These are phyloP conservation scores for Drosophila longiperda DNA, from an alignment of 2,888 invertebrate genomes.

Conservation along the genomic window DNA sequence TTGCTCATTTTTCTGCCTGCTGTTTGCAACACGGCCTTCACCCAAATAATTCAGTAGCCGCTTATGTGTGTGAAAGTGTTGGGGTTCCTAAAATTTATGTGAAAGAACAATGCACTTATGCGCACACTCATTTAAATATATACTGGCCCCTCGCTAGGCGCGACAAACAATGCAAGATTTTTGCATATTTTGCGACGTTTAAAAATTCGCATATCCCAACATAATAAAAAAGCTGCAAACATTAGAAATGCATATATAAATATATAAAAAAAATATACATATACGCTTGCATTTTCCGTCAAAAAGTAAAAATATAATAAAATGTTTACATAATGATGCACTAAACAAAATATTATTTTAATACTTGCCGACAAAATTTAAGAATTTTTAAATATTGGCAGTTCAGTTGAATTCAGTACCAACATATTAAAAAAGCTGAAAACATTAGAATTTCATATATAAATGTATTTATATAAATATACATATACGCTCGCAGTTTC, in stretches of 20 bases:
- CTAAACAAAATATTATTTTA: slow-evolving; percentile 23
- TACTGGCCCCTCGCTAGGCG: slow-evolving; percentile 36
- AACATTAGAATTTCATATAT: slow-evolving; percentile 17
- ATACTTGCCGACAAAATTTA: background rate
- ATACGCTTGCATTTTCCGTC: slow-evolving; percentile 5
- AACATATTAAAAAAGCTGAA: slow-evolving; percentile 20
- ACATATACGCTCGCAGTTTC: slow-evolving; percentile 8
- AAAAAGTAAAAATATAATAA: slow-evolving; percentile 32
- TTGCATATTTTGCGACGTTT: slow-evolving; percentile 71
- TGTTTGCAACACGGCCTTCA: slow-evolving; percentile 60
- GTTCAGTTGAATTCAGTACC: background rate
- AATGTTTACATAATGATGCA: slow-evolving; percentile 61
- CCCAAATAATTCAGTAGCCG: slow-evolving; percentile 65
- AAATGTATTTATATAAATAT: too few relatives aligned
- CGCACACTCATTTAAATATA: slow-evolving; percentile 33
- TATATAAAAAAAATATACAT: background rate
- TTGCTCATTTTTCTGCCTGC: slow-evolving; percentile 23
- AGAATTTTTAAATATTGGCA: background rate
- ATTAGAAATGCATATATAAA: slow-evolving; percentile 14
- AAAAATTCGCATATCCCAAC: slow-evolving; percentile 46
- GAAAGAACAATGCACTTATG: slow-evolving; percentile 61
- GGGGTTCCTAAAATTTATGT: slow-evolving; percentile 72
- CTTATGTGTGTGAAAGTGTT: slow-evolving; percentile 41
- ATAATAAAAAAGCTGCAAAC: slow-evolving; percentile 16
- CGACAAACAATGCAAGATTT: slow-evolving; percentile 59